These are phyloP conservation scores for Vannuccia rotundouncinata DNA, from an alignment of 2,888 invertebrate species.

Conservation along the genomic window DNA sequence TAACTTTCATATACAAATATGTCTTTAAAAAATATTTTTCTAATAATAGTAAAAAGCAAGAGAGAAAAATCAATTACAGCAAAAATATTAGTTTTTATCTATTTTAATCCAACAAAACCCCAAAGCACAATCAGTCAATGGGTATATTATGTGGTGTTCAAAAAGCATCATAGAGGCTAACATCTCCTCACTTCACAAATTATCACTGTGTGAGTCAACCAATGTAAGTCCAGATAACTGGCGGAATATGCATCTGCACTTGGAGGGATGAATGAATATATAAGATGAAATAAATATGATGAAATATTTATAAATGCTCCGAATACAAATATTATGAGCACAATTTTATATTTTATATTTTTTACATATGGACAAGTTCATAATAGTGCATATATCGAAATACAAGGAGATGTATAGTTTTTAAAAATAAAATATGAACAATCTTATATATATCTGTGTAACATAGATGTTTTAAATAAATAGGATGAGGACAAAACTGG, in stretches of 20 bases:
- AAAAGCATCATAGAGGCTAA: not conserved
- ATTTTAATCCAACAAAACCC: not conserved
- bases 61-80: too few relatives aligned
- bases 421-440: not conserved
- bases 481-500: not conserved
- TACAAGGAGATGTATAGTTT: not conserved
- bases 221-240: not conserved
- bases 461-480: not conserved
- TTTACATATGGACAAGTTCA: not conserved
- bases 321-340: not conserved
- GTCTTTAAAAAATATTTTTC: too few relatives aligned
- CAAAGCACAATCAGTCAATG: not conserved
- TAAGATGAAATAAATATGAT: not conserved
- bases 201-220: not conserved
- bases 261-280: conserved; percentile 8
- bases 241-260: not conserved
- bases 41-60: too few relatives aligned
- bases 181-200: not conserved
- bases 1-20: too few relatives aligned
- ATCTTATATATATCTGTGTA: not conserved
- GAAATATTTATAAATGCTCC: not conserved
- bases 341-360: not conserved
- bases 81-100: not conserved
- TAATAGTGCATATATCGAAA: not conserved
- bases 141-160: not conserved